phyloP scores from a whole-genome alignment of 2,888 invertebrate species.

The Megastigmus dorsalis region DNA sequence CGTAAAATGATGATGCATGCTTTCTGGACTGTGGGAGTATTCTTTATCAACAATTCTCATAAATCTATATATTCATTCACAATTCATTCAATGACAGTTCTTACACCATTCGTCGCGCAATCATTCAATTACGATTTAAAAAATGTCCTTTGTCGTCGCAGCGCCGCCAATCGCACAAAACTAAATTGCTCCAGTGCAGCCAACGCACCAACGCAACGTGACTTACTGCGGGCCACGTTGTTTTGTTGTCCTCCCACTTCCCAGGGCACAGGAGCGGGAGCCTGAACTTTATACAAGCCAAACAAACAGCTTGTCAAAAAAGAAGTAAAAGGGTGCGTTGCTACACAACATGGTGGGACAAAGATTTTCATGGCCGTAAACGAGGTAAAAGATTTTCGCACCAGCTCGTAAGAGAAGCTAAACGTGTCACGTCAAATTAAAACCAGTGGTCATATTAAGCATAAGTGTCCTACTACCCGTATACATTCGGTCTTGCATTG shows the following conservation, averaged over 20 bases:
- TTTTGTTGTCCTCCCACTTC: slow-evolving; percentile 23
- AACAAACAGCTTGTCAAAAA: slow-evolving; percentile 18
- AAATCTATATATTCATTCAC: no score
- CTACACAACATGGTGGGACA: slow-evolving; percentile 5
- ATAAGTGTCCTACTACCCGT: background rate
- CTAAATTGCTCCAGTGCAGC: no score
- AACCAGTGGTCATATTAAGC: background rate
- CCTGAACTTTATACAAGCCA: background rate
- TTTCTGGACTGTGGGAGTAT: no score
- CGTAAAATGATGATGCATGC: no score
- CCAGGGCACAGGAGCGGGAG: no score
- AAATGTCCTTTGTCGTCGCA: background rate
- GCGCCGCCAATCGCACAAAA: background rate
- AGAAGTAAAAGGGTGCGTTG: background rate
- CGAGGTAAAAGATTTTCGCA: background rate
- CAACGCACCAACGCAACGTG: background rate
- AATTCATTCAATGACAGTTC: no score
- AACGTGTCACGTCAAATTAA: background rate
- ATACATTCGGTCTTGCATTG: background rate
- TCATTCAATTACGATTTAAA: background rate
- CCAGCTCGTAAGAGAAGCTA: no score
- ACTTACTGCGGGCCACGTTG: slow-evolving; percentile 27
- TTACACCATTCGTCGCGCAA: no score
- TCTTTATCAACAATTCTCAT: no score
- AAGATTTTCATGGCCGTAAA: background rate